Evolutionary conservation across 2,797 vertebrate species (phyloP), one percentile per base, ranked within the genome.

Genomic region (Distichodus sexfasciatus): DNA sequence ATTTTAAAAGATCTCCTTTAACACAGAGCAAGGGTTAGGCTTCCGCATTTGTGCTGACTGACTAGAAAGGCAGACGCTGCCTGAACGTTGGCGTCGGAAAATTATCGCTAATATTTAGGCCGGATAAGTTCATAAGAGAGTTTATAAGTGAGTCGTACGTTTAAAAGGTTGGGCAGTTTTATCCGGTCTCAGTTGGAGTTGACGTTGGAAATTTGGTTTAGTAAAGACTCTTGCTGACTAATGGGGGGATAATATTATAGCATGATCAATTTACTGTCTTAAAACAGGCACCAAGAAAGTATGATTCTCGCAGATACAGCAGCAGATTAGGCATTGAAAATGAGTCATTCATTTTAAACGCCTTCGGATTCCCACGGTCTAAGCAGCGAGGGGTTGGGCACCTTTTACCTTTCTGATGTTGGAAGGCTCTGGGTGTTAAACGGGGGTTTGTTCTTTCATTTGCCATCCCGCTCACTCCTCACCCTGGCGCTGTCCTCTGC

Each of bases 401-500:
- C 51, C n/a, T 35, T 19, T 55, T 12, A 46, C 47, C 10, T n/a
- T 15, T 14, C 7, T 21, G 59, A 60, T 53, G 40, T 48, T 36
- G 19, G 71, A 31, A 59, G 26, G 35, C 48, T 71, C 67, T 72
- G 69, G n/a, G 67, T 74, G 68, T 72, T 75, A 75, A 75, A 68
- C 59, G 41, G 72, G 69, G 69, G 58, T 75, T 72, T 57, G 69
- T 54, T 65, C 69, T 51, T 57, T 75, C 69, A 69, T 75, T 75
- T 70, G 71, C 36, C 46, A 55, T 76, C 65, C 50, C 43, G 55
- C 59, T 57, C 55, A 43, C 57, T 59, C 60, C 73, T 73, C 66
- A 38, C 57, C 57, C 48, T 53, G 50, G 1, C 40, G 4, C n/a
- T 55, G 73, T 73, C 70, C 71, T 85, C 84, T 83, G 79, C 84